Evolutionary conservation across 1,140 invertebrate species (phyloP).

Genomic region (Pemphigus obesinymphae): DNA sequence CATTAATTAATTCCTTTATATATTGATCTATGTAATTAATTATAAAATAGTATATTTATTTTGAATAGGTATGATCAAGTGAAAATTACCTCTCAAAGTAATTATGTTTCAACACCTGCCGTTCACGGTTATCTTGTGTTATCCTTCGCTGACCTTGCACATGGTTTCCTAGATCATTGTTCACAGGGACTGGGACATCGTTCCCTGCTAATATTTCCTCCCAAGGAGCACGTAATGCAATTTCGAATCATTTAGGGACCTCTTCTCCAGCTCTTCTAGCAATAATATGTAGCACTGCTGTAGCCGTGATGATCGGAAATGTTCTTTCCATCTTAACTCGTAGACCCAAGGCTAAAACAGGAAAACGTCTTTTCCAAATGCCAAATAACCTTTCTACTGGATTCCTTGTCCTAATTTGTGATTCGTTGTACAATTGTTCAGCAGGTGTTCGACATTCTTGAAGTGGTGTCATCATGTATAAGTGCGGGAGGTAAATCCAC

Average conservation of each 20-base stretch:
- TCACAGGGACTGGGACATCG: no score
- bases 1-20: no score
- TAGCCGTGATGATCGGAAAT: slow-evolving; percentile 48
- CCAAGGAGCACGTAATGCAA: background rate
- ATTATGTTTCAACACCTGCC: background rate
- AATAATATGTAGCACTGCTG: slow-evolving; percentile 52
- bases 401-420: no score
- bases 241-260: background rate
- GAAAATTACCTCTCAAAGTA: background rate
- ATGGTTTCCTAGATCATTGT: no score
- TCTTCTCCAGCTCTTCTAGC: slow-evolving; percentile 39
- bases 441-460: slow-evolving; percentile 37
- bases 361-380: no score
- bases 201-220: background rate
- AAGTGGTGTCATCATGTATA: background rate
- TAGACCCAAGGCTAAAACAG: slow-evolving; percentile 47
- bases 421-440: no score
- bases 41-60: no score
- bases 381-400: no score
- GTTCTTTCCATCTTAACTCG: slow-evolving; percentile 44
- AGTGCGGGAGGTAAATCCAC: slow-evolving; percentile 25
- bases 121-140: background rate
- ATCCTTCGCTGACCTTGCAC: background rate
- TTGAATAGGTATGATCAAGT: no score
- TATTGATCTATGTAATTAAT: no score